phyloP scores from a whole-genome alignment of 2,113 vertebrate genomes.

The Fregata magnificens region DNA sequence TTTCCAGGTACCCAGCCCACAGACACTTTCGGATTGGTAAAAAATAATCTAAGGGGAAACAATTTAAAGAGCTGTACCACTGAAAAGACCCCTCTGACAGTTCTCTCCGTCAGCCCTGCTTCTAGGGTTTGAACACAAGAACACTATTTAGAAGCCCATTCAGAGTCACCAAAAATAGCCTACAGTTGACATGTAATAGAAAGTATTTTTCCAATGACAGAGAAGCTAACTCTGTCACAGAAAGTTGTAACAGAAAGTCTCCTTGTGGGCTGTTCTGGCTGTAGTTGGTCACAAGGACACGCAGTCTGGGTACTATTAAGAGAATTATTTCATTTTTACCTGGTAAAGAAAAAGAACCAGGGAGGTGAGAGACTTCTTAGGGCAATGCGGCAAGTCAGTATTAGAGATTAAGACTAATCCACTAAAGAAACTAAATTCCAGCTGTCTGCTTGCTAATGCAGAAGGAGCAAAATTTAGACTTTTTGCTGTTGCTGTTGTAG shows the following conservation, averaged over 20 bases:
- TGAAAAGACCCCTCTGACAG: not conserved
- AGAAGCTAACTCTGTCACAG: not conserved
- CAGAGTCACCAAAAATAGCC: not conserved
- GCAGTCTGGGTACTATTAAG: not conserved
- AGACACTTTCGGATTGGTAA: not conserved
- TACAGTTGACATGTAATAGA: not conserved
- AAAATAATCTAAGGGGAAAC: not conserved
- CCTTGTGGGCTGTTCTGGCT: not conserved
- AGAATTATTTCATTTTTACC: not conserved
- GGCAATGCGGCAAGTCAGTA: not conserved
- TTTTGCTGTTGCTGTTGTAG: slow-evolving; percentile 64
- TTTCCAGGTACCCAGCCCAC: not conserved
- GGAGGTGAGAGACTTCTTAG: not conserved
- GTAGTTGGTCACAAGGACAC: not conserved
- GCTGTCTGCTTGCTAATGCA: not conserved
- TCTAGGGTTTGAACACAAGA: not conserved
- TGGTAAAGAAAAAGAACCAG: not conserved
- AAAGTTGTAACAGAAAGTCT: not conserved
- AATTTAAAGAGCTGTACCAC: not conserved
- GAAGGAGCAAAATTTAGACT: not conserved
- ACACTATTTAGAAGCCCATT: not conserved
- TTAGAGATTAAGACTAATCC: not conserved
- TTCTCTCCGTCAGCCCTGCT: not conserved
- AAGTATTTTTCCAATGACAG: not conserved
- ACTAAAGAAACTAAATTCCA: not conserved